Base-by-base conservation (phyloP, 1,140 invertebrate species). In the Anoplophora glabripennis region DNA sequence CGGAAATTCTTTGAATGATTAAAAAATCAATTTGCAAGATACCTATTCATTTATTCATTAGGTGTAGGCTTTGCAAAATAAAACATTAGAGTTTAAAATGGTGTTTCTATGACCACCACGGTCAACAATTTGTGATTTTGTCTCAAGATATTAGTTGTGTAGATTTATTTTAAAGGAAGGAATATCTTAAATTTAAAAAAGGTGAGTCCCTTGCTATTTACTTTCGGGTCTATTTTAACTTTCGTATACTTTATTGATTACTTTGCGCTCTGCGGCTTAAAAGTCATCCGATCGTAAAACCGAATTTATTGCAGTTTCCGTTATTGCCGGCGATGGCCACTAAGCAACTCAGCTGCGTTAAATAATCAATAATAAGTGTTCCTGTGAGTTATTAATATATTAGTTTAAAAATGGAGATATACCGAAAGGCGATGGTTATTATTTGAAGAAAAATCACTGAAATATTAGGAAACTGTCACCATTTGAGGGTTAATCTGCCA, bases 311-410 rank as follows among this genome's bases (percentile, higher is more conserved):
- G 52, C 58, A 67, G 65, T 62, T 67, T 62, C 52, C 65, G 48
- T 21, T 57, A 53, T 67, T 67, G 65, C 45, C 65, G 56, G 49
- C 56, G 18, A 60, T 61, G 60, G 44, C 36, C 38, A 53, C 54
- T 17, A 45, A 45, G 48, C 41, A 54, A 38, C 42, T 56, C 54
- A 45, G 52, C 56, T 57, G 59, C 59, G 55, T 69, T 55, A 66
- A 65, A 69, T 69, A 69, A 67, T 69, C 67, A 65, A 69, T 69
- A 67, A 66, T 59, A 59, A 58, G 47, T 38, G 46, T 69, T 59
- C 55, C 48, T 53, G 53, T 64, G 46, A 46, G 45, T 62, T 65
- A 60, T 61, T 60, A 64, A 66, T 64, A 63, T 53, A 56, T 49
- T 41, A 55, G 55, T 60, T 44, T 37, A 57, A 57, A 61, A 59